These are phyloP conservation scores for Bambusicola thoracicus DNA, from an alignment of 2,113 vertebrate genomes.

Conservation along the genomic window DNA sequence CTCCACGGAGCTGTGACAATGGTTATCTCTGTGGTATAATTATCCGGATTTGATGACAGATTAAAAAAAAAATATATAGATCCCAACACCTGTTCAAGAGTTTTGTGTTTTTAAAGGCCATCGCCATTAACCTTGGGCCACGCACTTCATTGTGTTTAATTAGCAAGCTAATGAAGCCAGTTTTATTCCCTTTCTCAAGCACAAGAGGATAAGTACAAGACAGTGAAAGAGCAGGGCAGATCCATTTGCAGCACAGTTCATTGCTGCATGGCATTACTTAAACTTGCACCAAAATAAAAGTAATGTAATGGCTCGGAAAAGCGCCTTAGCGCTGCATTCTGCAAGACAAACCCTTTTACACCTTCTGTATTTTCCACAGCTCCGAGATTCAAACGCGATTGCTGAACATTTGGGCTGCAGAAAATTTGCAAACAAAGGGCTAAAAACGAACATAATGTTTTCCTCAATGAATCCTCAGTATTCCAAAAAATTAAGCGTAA, in stretches of 20 bases:
- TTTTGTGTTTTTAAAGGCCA: constrained; percentile 70
- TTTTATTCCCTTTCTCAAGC: constrained; percentile 66
- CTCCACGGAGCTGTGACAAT: constrained; percentile 48
- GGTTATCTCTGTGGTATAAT: constrained; percentile 2
- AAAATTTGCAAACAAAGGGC: constrained; percentile 73
- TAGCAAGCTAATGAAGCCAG: constrained; percentile 74
- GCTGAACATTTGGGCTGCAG: constrained; percentile 69
- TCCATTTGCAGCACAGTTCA: constrained; percentile 47
- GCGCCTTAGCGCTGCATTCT: neutral
- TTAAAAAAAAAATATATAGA: constrained; percentile 53
- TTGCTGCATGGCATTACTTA: constrained; percentile 37
- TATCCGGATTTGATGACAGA: constrained; percentile 60
- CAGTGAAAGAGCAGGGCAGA: constrained; percentile 48
- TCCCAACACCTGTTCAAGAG: constrained; percentile 68
- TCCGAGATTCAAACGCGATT: constrained; percentile 53
- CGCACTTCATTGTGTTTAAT: constrained; percentile 72
- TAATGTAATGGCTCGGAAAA: constrained; percentile 11
- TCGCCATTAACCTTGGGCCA: constrained; percentile 73
- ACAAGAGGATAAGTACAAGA: constrained; percentile 68
- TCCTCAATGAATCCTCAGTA: constrained; percentile 52
- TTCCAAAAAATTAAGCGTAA: constrained; percentile 44
- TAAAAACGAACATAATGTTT: constrained; percentile 68
- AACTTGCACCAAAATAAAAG: constrained; percentile 53
- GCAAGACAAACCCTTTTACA: constrained; percentile 50
- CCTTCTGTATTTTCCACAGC: constrained; percentile 43